phyloP scores from a whole-genome alignment of 2,888 invertebrate species.

The Nomada goodeniana region DNA sequence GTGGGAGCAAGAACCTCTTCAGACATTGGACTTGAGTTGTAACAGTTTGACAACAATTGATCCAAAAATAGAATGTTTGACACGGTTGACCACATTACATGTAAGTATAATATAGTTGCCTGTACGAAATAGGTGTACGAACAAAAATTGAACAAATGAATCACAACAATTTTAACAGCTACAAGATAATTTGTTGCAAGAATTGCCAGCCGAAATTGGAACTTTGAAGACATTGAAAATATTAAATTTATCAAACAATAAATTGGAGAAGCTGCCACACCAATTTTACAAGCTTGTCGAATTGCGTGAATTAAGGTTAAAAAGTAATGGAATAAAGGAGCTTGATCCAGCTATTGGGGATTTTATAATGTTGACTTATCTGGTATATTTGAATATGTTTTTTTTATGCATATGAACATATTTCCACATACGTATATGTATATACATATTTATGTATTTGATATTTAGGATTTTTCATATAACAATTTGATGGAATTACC shows the following conservation, averaged over 20 bases:
- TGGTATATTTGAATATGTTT: slow-evolving; percentile 85
- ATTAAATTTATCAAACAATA: slow-evolving; percentile 90
- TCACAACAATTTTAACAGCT: slow-evolving; percentile 88
- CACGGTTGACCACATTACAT: slow-evolving; percentile 89
- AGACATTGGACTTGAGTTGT: slow-evolving; percentile 91
- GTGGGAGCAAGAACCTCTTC: slow-evolving; percentile 94
- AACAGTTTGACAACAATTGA: slow-evolving; percentile 89
- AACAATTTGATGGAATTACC: slow-evolving; percentile 91
- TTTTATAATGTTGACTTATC: slow-evolving; percentile 90
- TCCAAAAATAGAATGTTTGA: slow-evolving; percentile 88
- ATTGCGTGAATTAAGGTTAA: slow-evolving; percentile 89
- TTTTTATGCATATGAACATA: neutral
- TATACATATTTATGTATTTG: slow-evolving; percentile 5
- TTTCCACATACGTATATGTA: neutral
- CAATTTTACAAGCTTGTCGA: slow-evolving; percentile 90
- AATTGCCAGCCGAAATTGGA: slow-evolving; percentile 90
- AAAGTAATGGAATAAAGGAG: slow-evolving; percentile 89
- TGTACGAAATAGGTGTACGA: slow-evolving; percentile 4
- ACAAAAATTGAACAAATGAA: slow-evolving; percentile 39
- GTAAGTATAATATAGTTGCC: slow-evolving; percentile 84
- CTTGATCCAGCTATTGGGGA: slow-evolving; percentile 91
- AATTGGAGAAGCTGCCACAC: slow-evolving; percentile 87
- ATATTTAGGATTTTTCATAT: slow-evolving; percentile 90
- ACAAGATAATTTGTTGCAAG: slow-evolving; percentile 92
- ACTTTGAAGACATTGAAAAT: slow-evolving; percentile 88